phyloP scores from a whole-genome alignment of 2,113 vertebrate genomes.

The Calyptommatus sinebrachiatus region DNA sequence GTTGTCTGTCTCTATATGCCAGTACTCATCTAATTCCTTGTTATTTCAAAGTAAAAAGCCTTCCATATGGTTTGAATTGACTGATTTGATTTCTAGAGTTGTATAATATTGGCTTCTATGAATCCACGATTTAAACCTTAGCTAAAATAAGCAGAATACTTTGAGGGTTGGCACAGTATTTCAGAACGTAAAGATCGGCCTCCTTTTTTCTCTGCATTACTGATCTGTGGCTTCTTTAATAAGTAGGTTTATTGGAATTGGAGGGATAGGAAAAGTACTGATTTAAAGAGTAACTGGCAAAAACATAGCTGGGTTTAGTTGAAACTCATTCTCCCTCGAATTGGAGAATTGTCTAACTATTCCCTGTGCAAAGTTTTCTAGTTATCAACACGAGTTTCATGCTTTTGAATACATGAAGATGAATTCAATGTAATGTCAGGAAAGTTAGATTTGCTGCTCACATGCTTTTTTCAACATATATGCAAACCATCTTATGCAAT shows the following conservation, averaged over 20 bases:
- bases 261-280: slow-evolving; percentile 11
- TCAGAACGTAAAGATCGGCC: slow-evolving; percentile 26
- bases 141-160: slow-evolving; percentile 42
- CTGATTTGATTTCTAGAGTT: slow-evolving; percentile 44
- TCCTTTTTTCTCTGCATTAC: slow-evolving; percentile 7
- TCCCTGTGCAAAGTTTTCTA: not conserved
- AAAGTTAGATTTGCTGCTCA: not conserved
- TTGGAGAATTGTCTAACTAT: not conserved
- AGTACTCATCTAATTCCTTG: slow-evolving; percentile 29
- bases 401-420: not conserved
- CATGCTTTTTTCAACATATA: not conserved
- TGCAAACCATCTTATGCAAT: not conserved
- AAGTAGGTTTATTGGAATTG: not conserved
- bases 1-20: not conserved
- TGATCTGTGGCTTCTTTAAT: slow-evolving; percentile 39
- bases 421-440: not conserved
- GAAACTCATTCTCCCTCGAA: slow-evolving; percentile 17
- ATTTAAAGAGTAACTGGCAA: not conserved
- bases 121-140: slow-evolving; percentile 51
- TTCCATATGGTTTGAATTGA: slow-evolving; percentile 43
- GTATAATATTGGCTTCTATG: slow-evolving; percentile 51
- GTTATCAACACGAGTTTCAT: not conserved
- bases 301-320: slow-evolving; percentile 24
- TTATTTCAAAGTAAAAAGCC: slow-evolving; percentile 25
- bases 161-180: slow-evolving; percentile 40